These are phyloP conservation scores for Lordiphosa andalusiaca DNA, from an alignment of 2,888 invertebrate genomes.

Conservation along the genomic window DNA sequence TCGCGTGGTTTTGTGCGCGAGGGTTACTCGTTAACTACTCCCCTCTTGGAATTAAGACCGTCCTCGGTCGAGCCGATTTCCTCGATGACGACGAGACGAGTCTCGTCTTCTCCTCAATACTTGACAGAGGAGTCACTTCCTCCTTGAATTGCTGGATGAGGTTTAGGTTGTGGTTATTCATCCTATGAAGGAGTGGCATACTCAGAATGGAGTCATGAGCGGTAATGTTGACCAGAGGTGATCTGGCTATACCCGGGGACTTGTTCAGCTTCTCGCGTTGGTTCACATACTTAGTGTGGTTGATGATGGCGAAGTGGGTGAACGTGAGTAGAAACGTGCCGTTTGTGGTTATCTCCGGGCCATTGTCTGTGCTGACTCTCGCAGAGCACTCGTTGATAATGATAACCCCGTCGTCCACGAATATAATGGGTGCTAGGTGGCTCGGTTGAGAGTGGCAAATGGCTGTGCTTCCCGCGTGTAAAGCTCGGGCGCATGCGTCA, in stretches of 20 bases:
- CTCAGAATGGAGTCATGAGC: background rate
- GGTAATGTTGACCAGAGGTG: constrained; percentile 6
- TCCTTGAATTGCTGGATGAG: no score
- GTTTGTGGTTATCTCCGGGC: constrained; percentile 1
- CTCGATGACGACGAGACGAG: no score
- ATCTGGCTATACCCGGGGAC: background rate
- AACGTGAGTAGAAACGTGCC: no score
- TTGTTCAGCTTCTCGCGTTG: background rate
- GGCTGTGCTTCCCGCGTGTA: constrained; percentile 2
- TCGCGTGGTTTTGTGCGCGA: no score
- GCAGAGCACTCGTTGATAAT: background rate
- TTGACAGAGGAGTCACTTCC: no score
- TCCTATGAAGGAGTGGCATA: no score
- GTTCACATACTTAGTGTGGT: constrained; percentile 3
- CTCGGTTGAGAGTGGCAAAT: constrained; percentile 1
- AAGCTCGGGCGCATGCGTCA: background rate
- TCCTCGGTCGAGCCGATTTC: no score
- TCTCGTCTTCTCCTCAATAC: no score
- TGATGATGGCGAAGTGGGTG: background rate
- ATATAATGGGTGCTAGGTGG: background rate
- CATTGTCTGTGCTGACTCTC: constrained; percentile 1
- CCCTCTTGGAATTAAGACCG: no score
- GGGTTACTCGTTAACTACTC: no score
- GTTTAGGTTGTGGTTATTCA: no score
- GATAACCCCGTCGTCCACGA: background rate